Percentiles rank a stretch among this genome's conserved stretches.
Conservation (phyloP, 2,888 invertebrate species). For the Mantis religiosa region DNA sequence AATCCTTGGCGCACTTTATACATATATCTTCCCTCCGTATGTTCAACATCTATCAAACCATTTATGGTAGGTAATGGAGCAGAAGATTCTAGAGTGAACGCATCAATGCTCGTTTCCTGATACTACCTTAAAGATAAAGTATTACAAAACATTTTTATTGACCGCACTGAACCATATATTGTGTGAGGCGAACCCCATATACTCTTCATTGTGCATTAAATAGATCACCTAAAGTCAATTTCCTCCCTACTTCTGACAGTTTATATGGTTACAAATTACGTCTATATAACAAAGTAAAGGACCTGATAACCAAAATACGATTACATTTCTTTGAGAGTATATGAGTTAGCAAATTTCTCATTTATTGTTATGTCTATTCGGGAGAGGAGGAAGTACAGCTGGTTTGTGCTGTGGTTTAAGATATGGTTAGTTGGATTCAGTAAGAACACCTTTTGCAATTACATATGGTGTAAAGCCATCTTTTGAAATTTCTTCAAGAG, state of each 20-base stretch:
- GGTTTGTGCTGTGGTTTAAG: too few species aligned
- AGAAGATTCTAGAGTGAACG: neutral
- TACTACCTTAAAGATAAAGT: neutral
- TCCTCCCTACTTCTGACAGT: neutral
- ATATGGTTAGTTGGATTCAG: too few species aligned
- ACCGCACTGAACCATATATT: neutral
- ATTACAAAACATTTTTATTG: neutral
- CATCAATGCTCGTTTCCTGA: neutral
- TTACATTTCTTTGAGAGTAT: neutral
- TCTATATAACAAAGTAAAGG: neutral
- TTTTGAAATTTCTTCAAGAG: too few species aligned
- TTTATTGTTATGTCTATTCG: neutral
- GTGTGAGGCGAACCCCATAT: neutral
- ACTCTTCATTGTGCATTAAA: neutral
- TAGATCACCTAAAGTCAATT: neutral
- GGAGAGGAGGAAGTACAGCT: too few species aligned
- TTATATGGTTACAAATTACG: neutral
- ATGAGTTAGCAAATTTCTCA: neutral
- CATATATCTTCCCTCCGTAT: neutral
- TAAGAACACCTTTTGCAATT: too few species aligned
- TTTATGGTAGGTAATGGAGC: neutral
- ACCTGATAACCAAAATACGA: neutral
- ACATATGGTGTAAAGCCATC: too few species aligned
- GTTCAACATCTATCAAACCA: neutral
- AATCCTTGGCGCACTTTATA: too few species aligned